Conservation (phyloP, 2,888 invertebrate genomes). For the Drosophila austrosaltans region DNA sequence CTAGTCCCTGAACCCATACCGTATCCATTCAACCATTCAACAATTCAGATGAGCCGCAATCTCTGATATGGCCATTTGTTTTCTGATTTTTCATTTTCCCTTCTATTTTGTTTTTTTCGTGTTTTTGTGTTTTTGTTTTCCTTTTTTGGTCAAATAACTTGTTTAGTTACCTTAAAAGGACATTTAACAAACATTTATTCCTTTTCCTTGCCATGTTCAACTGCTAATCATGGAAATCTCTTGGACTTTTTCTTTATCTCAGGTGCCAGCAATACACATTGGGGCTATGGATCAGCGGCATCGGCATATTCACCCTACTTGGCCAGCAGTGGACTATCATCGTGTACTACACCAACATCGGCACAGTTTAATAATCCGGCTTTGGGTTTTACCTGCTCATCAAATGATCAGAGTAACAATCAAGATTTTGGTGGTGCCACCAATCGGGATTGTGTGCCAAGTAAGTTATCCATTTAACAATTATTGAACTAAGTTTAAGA, state of each 20-base stretch:
- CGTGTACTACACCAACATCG: slow-evolving; percentile 89
- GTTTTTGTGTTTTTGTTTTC: too few species aligned
- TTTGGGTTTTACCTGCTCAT: slow-evolving; percentile 88
- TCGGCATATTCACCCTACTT: slow-evolving; percentile 94
- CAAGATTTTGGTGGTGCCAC: slow-evolving; percentile 86
- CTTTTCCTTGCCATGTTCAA: background rate
- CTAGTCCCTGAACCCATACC: slow-evolving; percentile 36
- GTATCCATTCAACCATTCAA: background rate
- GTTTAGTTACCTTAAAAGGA: too few species aligned
- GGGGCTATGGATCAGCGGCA: slow-evolving; percentile 94
- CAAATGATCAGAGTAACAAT: slow-evolving; percentile 86
- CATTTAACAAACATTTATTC: too few species aligned
- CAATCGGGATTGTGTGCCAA: slow-evolving; percentile 85
- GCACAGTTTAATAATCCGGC: slow-evolving; percentile 90
- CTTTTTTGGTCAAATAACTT: too few species aligned
- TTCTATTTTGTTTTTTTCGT: slow-evolving; percentile 12
- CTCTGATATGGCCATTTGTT: slow-evolving; percentile 8
- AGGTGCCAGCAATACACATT: slow-evolving; percentile 93
- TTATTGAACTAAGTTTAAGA: too few species aligned
- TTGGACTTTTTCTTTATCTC: slow-evolving; percentile 69
- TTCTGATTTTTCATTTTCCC: slow-evolving; percentile 3
- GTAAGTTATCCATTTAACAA: slow-evolving; percentile 60
- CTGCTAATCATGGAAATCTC: background rate
- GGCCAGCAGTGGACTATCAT: slow-evolving; percentile 87
- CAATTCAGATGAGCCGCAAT: background rate